Conservation (phyloP, 2,797 vertebrate genomes). For the Novumbra hubbsi region DNA sequence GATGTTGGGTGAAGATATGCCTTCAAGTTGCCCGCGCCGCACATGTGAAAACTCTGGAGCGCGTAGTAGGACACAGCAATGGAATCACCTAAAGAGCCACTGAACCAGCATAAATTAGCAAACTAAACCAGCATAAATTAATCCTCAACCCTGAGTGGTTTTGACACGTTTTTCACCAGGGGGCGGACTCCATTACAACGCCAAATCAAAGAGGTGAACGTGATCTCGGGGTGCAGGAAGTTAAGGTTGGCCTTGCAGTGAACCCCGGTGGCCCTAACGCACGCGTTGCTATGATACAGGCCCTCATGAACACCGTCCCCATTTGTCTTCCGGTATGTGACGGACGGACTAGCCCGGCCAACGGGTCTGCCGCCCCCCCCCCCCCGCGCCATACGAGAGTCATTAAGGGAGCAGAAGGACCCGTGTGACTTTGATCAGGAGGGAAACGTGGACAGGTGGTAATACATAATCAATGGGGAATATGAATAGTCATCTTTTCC, state of each 20-base stretch:
- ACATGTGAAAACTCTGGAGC: conserved; percentile 3
- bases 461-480: conserved; percentile 58
- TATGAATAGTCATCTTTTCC: conserved; percentile 36
- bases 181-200: conserved; percentile 36
- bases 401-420: conserved; percentile 51
- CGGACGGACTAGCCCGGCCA: conserved; percentile 55
- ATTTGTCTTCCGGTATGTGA: conserved; percentile 43
- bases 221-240: conserved; percentile 58
- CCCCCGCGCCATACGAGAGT: conserved; percentile 50
- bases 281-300: conserved; percentile 40
- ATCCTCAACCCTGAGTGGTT: conserved; percentile 25
- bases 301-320: conserved; percentile 45
- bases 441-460: conserved; percentile 19
- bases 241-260: conserved; percentile 54
- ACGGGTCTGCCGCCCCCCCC: conserved; percentile 54
- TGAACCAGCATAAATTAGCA: background rate
- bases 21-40: background rate
- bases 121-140: conserved; percentile 21
- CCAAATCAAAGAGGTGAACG: conserved; percentile 47
- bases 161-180: conserved; percentile 43
- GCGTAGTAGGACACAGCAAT: background rate
- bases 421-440: conserved; percentile 46
- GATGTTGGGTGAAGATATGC: conserved; percentile 18
- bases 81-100: background rate
- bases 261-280: conserved; percentile 54